phyloP scores from a whole-genome alignment of 2,113 vertebrate species.

The Larimichthys crocea region DNA sequence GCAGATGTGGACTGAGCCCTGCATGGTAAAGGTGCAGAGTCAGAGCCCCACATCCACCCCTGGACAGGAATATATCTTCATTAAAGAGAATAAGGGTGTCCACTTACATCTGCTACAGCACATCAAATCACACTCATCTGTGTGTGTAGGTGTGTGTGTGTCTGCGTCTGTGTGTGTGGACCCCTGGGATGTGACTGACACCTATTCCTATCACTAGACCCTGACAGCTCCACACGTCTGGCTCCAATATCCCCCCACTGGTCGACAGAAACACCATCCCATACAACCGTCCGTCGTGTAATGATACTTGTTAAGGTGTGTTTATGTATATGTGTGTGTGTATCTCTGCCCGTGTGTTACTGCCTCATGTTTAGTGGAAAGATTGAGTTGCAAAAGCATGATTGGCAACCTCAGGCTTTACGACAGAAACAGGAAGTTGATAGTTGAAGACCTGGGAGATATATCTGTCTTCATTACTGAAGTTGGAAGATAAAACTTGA shows the following conservation, averaged over 20 bases:
- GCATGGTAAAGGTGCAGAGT: slow-evolving; percentile 85
- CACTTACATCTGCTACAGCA: slow-evolving; percentile 79
- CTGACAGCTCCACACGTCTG: slow-evolving; percentile 83
- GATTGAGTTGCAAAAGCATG: slow-evolving; percentile 50
- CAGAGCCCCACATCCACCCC: slow-evolving; percentile 79
- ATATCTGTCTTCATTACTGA: slow-evolving; percentile 31
- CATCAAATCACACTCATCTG: slow-evolving; percentile 82
- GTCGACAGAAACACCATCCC: slow-evolving; percentile 80
- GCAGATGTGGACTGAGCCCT: slow-evolving; percentile 84
- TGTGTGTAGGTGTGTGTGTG: slow-evolving; percentile 57
- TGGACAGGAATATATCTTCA: slow-evolving; percentile 86
- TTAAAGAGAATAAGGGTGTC: slow-evolving; percentile 80
- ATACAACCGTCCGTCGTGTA: slow-evolving; percentile 68
- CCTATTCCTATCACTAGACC: slow-evolving; percentile 80
- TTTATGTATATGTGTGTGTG: slow-evolving; percentile 13
- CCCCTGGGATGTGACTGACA: slow-evolving; percentile 80
- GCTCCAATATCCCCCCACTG: slow-evolving; percentile 83
- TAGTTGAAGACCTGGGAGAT: slow-evolving; percentile 42
- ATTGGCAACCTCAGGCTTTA: slow-evolving; percentile 33
- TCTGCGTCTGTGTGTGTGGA: slow-evolving; percentile 54
- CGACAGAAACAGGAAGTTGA: slow-evolving; percentile 51
- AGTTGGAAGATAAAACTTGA: slow-evolving; percentile 28
- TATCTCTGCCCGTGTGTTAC: neutral
- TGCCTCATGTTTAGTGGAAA: slow-evolving; percentile 27
- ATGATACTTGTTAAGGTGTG: slow-evolving; percentile 69